Evolutionary conservation across 2,113 vertebrate genomes (phyloP).

Genomic region (Calypte anna): DNA sequence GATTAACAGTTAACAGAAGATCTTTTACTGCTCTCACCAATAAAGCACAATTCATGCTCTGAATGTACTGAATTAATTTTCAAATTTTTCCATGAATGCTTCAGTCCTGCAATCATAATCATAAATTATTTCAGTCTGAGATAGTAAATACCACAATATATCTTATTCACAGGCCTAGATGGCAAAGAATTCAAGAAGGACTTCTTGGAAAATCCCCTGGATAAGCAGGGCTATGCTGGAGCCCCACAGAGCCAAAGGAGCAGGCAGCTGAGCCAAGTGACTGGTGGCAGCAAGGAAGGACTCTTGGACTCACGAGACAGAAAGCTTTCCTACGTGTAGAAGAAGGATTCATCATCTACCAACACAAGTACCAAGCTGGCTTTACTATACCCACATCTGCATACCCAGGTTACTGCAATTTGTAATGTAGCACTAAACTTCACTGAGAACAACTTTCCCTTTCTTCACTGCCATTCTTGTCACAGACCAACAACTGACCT

Average conservation of each 20-base stretch:
- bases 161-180: neutral
- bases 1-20: neutral
- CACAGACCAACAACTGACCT: neutral
- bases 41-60: neutral
- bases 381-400: neutral
- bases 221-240: neutral
- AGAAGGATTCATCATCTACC: neutral
- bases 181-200: neutral
- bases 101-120: neutral
- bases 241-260: neutral
- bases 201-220: neutral
- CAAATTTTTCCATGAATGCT: neutral
- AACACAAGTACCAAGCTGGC: neutral
- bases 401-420: neutral
- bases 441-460: neutral
- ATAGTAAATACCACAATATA: neutral
- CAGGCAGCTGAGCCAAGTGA: neutral
- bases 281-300: conserved; percentile 7
- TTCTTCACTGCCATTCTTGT: neutral
- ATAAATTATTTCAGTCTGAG: neutral
- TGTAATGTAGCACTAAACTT: neutral
- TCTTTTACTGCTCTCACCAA: neutral
- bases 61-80: neutral
- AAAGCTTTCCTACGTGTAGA: neutral
- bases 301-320: neutral